Base-by-base conservation (phyloP, 2,113 vertebrate species). In the Thinocorus orbignyianus region DNA sequence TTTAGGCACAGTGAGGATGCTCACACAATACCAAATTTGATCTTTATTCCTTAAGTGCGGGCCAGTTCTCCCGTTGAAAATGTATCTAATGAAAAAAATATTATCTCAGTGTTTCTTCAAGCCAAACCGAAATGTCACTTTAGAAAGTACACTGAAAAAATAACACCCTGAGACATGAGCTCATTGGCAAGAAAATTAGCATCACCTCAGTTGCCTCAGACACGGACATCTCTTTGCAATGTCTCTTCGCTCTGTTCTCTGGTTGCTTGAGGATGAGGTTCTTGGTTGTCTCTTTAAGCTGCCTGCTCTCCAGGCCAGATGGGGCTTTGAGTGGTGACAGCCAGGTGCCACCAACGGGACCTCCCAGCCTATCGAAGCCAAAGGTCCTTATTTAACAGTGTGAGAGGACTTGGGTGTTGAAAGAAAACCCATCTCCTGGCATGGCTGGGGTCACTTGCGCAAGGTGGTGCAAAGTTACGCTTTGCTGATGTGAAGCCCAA, bases 41-140 rank as follows among this genome's bases (percentile, higher is more conserved):
- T 81, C 66, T 89, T 92, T 87, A 35, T 76, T 85, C 61, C 30
- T 54, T 76, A 79, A 89, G 61, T 65, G 41, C 26, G 17, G 68
- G 62, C 46, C 77, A 80, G 41, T 66, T 74, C 68, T 76, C 0
- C 2, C 19, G 35, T 46, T 74, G 76, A 79, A 89, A 89, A 74
- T 26, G 11, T 72, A 61, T 78, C 72, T 87, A 66, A 86, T 76
- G 61, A 71, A 77, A 88, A 93, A 94, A 81, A 44, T 84, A 76
- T 54, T 74, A 61, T 68, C 57, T 71, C 52, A 44, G 54, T 91
- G 62, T 90, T 96, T 96, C 73, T 94, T 89, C 73, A 87, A 87
- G 93, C 77, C 65, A 79, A 93, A 81, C 65, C 72, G 69, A 91
- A 94, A 87, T 65, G 83, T 91, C 77, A 30, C 73, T 92, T 81